Percentiles rank a stretch among this genome's conserved stretches.
These are phyloP conservation scores for Artemia sp. DNA, from an alignment of 2,888 invertebrate species.

Conservation along the genomic window DNA sequence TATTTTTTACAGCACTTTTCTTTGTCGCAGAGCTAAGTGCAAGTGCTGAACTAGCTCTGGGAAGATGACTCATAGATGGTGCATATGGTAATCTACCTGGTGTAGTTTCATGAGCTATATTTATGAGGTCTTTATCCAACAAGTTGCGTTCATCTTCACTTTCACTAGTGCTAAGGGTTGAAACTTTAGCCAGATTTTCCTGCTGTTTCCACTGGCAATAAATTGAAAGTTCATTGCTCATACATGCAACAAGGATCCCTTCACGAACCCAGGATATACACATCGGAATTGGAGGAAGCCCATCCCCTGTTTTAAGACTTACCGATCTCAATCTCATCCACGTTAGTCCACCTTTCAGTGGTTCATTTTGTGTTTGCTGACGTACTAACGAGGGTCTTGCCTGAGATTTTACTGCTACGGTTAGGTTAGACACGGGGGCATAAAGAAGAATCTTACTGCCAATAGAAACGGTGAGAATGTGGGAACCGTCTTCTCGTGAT, in stretches of 20 bases:
- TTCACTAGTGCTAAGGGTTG: slow-evolving; percentile 18
- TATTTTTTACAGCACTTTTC: neutral
- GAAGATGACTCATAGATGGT: slow-evolving; percentile 60
- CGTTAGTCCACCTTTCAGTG: slow-evolving; percentile 25
- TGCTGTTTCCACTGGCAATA: slow-evolving; percentile 74
- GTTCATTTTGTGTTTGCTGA: neutral
- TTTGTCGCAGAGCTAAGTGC: slow-evolving; percentile 43
- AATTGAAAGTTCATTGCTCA: slow-evolving; percentile 99
- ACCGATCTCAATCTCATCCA: slow-evolving; percentile 92
- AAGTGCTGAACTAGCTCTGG: slow-evolving; percentile 66
- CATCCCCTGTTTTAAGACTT: slow-evolving; percentile 79
- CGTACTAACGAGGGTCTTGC: neutral
- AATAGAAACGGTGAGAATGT: slow-evolving; percentile 88
- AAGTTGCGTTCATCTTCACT: slow-evolving; percentile 23
- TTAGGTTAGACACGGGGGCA: slow-evolving; percentile 13
- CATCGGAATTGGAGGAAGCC: slow-evolving; percentile 89
- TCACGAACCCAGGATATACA: slow-evolving; percentile 97
- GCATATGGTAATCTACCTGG: slow-evolving; percentile 46
- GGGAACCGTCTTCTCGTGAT: slow-evolving; percentile 95
- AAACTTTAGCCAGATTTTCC: slow-evolving; percentile 21
- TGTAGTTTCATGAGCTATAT: slow-evolving; percentile 22
- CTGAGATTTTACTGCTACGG: neutral
- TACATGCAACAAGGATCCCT: slow-evolving; percentile 91
- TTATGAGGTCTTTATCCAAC: slow-evolving; percentile 22
- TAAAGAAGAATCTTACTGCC: slow-evolving; percentile 48